A percentile compares a stretch with the other conserved stretches of the same genome.
Conservation (phyloP, 2,888 invertebrate genomes). For the Cacoxenus indagator region DNA sequence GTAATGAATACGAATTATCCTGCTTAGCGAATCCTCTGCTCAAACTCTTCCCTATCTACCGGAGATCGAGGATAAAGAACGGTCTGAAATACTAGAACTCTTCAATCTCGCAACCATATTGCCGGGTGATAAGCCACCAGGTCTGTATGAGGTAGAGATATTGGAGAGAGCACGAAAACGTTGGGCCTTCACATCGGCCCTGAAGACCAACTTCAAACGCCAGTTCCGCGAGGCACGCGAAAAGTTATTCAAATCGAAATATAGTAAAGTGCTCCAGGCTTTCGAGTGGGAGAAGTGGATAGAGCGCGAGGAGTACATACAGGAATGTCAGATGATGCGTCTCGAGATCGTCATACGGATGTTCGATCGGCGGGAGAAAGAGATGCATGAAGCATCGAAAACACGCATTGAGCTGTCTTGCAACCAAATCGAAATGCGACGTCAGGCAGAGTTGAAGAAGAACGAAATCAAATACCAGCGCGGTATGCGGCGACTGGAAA, state of each 20-base stretch:
- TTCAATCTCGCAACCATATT: constrained; percentile 61
- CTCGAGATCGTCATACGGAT: constrained; percentile 73
- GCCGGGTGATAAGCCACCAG: constrained; percentile 59
- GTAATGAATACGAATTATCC: too few relatives aligned
- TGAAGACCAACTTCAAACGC: constrained; percentile 72
- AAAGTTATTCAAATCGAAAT: constrained; percentile 55
- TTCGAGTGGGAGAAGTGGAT: constrained; percentile 88
- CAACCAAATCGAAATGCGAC: constrained; percentile 72
- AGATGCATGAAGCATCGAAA: constrained; percentile 55
- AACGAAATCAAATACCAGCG: constrained; percentile 71
- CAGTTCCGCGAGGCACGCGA: constrained; percentile 73
- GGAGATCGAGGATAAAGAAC: constrained; percentile 45
- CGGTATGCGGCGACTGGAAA: constrained; percentile 72
- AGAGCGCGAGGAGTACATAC: constrained; percentile 84
- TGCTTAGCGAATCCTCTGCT: constrained; percentile 66
- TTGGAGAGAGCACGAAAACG: constrained; percentile 80
- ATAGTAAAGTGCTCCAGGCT: constrained; percentile 79
- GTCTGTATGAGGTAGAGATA: constrained; percentile 71
- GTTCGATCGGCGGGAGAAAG: constrained; percentile 74
- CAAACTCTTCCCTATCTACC: constrained; percentile 68
- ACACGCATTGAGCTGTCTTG: constrained; percentile 73
- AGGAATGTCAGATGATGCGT: constrained; percentile 79
- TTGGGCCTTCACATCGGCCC: constrained; percentile 75
- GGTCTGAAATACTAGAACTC: constrained; percentile 57
- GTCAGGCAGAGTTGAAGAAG: constrained; percentile 73